These are phyloP conservation scores for Dreissena rostriformis DNA, from an alignment of 1,140 invertebrate species.

Conservation along the genomic window DNA sequence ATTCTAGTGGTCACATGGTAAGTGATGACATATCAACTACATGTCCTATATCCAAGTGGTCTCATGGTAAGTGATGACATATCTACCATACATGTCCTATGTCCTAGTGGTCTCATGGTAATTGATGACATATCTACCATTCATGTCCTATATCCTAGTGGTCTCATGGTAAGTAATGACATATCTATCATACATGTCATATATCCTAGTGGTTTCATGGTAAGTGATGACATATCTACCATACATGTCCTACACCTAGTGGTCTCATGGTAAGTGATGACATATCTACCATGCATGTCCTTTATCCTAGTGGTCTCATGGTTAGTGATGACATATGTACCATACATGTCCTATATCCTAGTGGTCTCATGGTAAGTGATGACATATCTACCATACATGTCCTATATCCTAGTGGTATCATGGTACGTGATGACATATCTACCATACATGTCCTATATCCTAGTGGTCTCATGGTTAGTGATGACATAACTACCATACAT, in stretches of 20 bases:
- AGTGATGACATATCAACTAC: constrained; percentile 87
- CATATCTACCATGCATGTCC: constrained; percentile 88
- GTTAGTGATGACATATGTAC: constrained; percentile 88
- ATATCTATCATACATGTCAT: constrained; percentile 89
- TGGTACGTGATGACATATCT: constrained; percentile 91
- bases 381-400: constrained; percentile 88
- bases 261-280: constrained; percentile 91
- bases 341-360: constrained; percentile 90
- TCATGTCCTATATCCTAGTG: constrained; percentile 91
- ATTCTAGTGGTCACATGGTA: constrained; percentile 94
- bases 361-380: constrained; percentile 94
- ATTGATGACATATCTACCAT: constrained; percentile 87
- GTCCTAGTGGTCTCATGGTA: constrained; percentile 94
- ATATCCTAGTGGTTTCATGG: constrained; percentile 93
- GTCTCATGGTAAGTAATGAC: constrained; percentile 92
- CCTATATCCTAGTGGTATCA: constrained; percentile 92
- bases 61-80: constrained; percentile 90
- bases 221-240: constrained; percentile 88
- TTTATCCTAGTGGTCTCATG: constrained; percentile 93
- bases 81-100: constrained; percentile 90
- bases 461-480: constrained; percentile 93
- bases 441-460: constrained; percentile 89
- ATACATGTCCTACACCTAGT: constrained; percentile 91
- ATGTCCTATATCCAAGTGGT: constrained; percentile 92
- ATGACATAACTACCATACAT: constrained; percentile 88